Conservation (phyloP, 2,888 invertebrate genomes). For the Cryptophagus acutangulus region DNA sequence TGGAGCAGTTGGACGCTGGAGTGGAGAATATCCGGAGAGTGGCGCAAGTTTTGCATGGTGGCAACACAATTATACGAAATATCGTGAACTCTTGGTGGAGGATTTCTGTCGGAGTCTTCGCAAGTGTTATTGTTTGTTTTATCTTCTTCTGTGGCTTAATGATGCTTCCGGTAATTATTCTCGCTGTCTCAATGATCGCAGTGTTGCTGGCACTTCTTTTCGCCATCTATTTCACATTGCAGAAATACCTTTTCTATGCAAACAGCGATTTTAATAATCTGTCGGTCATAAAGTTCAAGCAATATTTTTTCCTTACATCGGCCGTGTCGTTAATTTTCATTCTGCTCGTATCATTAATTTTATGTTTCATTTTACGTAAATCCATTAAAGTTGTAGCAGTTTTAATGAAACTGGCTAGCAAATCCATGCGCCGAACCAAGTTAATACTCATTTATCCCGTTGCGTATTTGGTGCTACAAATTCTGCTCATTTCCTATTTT, state of each 20-base stretch:
- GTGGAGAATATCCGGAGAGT: background rate
- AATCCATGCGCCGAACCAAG: background rate
- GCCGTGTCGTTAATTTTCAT: background rate
- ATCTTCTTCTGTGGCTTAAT: background rate
- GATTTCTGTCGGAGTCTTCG: background rate
- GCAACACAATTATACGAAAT: background rate
- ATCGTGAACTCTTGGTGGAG: constrained; percentile 10
- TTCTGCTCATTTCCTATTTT: background rate
- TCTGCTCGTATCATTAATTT: background rate
- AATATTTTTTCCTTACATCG: background rate
- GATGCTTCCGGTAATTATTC: background rate
- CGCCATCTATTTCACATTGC: background rate
- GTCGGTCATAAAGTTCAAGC: background rate
- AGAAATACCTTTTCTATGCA: too few relatives aligned
- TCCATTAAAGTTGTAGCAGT: background rate
- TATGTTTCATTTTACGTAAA: background rate
- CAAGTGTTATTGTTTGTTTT: too few relatives aligned
- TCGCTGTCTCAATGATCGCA: background rate
- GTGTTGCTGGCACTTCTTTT: too few relatives aligned
- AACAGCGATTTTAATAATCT: too few relatives aligned
- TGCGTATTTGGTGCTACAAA: background rate
- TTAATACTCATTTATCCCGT: background rate
- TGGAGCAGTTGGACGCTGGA: background rate
- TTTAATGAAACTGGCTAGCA: background rate
- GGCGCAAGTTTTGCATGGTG: background rate